Percentiles rank a stretch among this genome's conserved stretches.
These are phyloP conservation scores for Cotesia glomerata DNA, from an alignment of 1,140 invertebrate species.

Conservation along the genomic window DNA sequence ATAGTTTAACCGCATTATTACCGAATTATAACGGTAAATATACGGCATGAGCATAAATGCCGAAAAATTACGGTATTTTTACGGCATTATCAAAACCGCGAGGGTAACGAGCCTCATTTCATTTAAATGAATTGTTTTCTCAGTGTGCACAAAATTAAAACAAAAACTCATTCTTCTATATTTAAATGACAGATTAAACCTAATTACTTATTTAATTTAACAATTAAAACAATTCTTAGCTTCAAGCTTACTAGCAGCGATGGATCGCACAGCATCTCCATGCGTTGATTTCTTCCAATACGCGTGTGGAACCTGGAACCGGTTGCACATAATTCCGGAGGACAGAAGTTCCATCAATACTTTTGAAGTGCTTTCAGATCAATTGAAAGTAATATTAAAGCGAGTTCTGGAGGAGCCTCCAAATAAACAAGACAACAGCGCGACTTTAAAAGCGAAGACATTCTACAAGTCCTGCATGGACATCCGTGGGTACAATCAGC, in stretches of 20 bases:
- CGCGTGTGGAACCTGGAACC: constrained; percentile 90
- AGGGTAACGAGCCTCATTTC: too few relatives aligned
- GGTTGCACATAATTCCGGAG: constrained; percentile 86
- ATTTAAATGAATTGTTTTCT: too few relatives aligned
- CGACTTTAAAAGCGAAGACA: constrained; percentile 81
- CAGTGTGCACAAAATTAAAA: too few relatives aligned
- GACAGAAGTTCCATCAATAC: constrained; percentile 86
- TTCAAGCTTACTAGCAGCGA: constrained; percentile 81
- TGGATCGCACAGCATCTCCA: constrained; percentile 81
- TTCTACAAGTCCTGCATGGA: constrained; percentile 89
- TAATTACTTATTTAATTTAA: too few relatives aligned
- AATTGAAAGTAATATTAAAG: constrained; percentile 84
- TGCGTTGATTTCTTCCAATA: constrained; percentile 90
- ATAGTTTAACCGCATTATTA: too few relatives aligned
- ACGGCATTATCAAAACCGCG: too few relatives aligned
- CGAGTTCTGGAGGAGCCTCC: constrained; percentile 76
- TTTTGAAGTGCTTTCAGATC: constrained; percentile 87
- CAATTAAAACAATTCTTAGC: constrained; percentile 63
- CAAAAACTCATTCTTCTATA: too few relatives aligned
- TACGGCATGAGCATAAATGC: too few relatives aligned
- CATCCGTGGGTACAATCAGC: constrained; percentile 74
- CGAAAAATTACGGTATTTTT: too few relatives aligned
- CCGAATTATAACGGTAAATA: too few relatives aligned
- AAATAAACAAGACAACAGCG: constrained; percentile 70
- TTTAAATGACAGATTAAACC: too few relatives aligned